Evolutionary conservation across 2,888 invertebrate genomes (phyloP).

Genomic region (Eristalis tenax): DNA sequence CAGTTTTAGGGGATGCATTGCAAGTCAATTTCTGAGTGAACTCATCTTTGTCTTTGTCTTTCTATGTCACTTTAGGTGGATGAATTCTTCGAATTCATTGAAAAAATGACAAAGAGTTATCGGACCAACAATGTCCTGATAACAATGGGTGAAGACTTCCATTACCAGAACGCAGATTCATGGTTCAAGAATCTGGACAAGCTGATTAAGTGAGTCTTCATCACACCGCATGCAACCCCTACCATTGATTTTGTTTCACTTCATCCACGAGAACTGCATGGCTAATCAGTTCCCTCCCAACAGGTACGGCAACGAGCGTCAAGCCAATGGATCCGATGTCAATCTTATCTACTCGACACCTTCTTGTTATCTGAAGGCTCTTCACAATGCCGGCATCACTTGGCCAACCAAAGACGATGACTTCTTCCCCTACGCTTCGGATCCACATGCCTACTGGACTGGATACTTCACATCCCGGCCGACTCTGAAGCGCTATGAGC

Average conservation of each 20-base stretch:
- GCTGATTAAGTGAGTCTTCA: constrained; percentile 88
- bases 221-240: constrained; percentile 49
- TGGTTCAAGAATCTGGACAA: constrained; percentile 95
- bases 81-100: constrained; percentile 83
- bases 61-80: constrained; percentile 82
- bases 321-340: constrained; percentile 84
- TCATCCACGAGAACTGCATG: neutral
- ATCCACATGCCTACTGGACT: constrained; percentile 94
- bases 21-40: neutral
- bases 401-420: constrained; percentile 91
- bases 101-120: constrained; percentile 83
- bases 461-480: constrained; percentile 94
- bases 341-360: constrained; percentile 94
- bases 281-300: neutral
- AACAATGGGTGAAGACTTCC: constrained; percentile 96
- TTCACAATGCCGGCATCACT: constrained; percentile 86
- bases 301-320: constrained; percentile 78
- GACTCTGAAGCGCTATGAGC: constrained; percentile 89
- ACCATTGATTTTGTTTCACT: neutral
- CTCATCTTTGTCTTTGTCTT: constrained; percentile 13
- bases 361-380: constrained; percentile 90
- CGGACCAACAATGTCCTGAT: constrained; percentile 89
- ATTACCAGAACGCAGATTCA: constrained; percentile 88
- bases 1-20: constrained; percentile 53
- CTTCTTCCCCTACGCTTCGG: constrained; percentile 95